Percentiles rank a stretch among this genome's conserved stretches.
phyloP scores from a whole-genome alignment of 1,140 invertebrate species.

The Apis mellifera region DNA sequence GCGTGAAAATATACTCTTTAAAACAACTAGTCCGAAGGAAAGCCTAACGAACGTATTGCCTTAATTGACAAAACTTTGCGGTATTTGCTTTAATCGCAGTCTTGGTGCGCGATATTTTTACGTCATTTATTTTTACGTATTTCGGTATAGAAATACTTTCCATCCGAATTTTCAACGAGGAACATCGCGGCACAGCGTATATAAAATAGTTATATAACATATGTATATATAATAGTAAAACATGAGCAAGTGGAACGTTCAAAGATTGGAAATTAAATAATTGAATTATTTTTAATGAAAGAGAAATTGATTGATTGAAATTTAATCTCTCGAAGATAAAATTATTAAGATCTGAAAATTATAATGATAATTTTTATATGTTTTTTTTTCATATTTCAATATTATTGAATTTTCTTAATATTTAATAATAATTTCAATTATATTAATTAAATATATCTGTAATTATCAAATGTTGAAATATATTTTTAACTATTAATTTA shows the following conservation, averaged over 20 bases:
- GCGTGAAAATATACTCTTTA: conserved; percentile 21
- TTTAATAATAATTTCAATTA: no score
- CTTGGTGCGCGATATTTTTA: neutral
- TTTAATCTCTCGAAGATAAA: no score
- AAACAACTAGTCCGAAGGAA: conserved; percentile 8
- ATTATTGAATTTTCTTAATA: no score
- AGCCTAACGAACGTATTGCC: neutral
- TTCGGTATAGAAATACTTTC: neutral
- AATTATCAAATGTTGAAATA: no score
- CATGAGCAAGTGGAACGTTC: neutral
- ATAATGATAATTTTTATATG: no score
- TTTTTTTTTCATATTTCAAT: no score
- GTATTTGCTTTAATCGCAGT: neutral
- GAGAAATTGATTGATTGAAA: no score
- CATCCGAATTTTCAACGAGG: neutral
- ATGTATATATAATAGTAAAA: neutral
- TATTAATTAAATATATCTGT: no score
- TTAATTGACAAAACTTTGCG: conserved; percentile 17
- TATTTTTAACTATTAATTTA: no score
- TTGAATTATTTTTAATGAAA: no score
- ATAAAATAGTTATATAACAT: no score
- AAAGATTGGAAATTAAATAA: neutral
- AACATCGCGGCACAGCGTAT: neutral
- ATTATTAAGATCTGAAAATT: no score
- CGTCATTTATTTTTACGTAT: neutral